Conservation (phyloP, 2,888 invertebrate species). For the Raillietiella orientalis region DNA sequence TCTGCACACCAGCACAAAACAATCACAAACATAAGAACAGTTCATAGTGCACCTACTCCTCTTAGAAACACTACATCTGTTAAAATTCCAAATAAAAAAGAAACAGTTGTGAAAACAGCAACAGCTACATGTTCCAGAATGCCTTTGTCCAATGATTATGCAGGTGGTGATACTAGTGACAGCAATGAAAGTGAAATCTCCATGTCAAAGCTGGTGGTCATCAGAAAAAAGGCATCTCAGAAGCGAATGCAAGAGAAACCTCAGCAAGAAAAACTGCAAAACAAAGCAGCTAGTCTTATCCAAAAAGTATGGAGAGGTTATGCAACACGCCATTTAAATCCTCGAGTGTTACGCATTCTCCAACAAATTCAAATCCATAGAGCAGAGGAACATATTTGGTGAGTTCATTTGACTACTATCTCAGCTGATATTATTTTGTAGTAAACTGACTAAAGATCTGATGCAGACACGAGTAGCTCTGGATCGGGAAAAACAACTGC, state of each 20-base stretch:
- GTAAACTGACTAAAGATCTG: constrained; percentile 49
- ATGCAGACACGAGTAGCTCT: constrained; percentile 48
- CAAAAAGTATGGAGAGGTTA: constrained; percentile 65
- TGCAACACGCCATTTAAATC: constrained; percentile 34
- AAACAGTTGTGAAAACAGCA: too few relatives aligned
- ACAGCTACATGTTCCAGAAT: too few relatives aligned
- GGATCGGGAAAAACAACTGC: constrained; percentile 50
- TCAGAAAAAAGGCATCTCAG: constrained; percentile 23
- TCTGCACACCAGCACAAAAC: too few relatives aligned
- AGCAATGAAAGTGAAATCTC: constrained; percentile 32
- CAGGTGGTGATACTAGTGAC: too few relatives aligned
- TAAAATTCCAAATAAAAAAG: too few relatives aligned
- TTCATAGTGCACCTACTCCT: too few relatives aligned
- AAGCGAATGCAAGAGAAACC: constrained; percentile 12
- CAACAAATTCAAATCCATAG: constrained; percentile 38
- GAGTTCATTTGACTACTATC: constrained; percentile 11
- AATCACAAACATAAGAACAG: too few relatives aligned
- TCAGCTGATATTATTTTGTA: constrained; percentile 11
- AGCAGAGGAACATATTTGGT: constrained; percentile 53
- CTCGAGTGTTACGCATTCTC: constrained; percentile 23
- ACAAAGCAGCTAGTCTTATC: constrained; percentile 33
- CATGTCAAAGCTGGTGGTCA: constrained; percentile 27
- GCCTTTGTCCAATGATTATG: too few relatives aligned
- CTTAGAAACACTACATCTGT: too few relatives aligned
- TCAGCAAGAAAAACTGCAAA: too few relatives aligned